These are phyloP conservation scores for Argynnis bischoffii DNA, from an alignment of 2,888 invertebrate species.

Conservation along the genomic window DNA sequence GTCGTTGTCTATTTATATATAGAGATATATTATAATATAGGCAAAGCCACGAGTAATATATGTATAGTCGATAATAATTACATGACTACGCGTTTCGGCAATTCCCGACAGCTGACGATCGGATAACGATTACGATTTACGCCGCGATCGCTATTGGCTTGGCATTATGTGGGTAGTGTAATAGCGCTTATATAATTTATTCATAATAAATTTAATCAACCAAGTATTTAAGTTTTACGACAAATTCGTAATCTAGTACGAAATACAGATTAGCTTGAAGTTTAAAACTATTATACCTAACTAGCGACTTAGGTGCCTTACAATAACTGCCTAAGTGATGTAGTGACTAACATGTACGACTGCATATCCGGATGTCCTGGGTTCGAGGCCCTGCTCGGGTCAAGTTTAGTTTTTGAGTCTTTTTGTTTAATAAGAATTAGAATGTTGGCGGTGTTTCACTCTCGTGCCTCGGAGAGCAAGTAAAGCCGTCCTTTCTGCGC, in stretches of 20 bases:
- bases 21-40: background rate
- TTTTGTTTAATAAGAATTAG: too few relatives aligned
- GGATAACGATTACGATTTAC: constrained; percentile 46
- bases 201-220: constrained; percentile 25
- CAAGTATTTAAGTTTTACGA: constrained; percentile 12
- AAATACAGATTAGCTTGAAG: too few relatives aligned
- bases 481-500: too few relatives aligned
- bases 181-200: constrained; percentile 15
- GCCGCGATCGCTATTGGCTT: constrained; percentile 23
- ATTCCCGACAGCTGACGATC: constrained; percentile 47
- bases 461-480: too few relatives aligned
- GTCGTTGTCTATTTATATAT: background rate
- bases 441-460: too few relatives aligned
- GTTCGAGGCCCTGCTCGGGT: too few relatives aligned
- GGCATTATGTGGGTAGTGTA: constrained; percentile 25
- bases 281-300: too few relatives aligned
- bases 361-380: too few relatives aligned
- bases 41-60: constrained; percentile 4
- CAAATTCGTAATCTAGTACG: background rate
- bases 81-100: constrained; percentile 42
- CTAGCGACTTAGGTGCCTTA: too few relatives aligned
- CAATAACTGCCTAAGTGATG: too few relatives aligned
- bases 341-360: too few relatives aligned
- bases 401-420: too few relatives aligned
- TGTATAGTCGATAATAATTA: constrained; percentile 34